Evolutionary conservation across 2,888 invertebrate species (phyloP), one percentile per base, ranked within the genome.

Genomic region (Podabrus alpinus): DNA sequence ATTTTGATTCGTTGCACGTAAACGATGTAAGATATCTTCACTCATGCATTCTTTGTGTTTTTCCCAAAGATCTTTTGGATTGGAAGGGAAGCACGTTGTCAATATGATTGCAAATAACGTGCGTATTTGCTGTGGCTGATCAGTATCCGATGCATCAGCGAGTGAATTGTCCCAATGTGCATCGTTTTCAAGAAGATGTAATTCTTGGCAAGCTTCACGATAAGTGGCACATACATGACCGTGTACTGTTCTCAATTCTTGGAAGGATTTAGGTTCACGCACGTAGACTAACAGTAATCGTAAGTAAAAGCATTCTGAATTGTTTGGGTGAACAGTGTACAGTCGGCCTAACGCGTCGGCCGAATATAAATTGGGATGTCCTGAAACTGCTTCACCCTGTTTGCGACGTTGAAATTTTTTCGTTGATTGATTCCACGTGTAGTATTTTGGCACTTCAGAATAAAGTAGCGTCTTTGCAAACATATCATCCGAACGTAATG

Each of bases 181-280:
- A 73, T 86, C 85, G 76, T 86, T 83, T 79, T 86, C 83, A 3
- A 86, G 79, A 21, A 86, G 75, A 17, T 82, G 80, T 5, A 82
- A 71, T 61, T 75, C 77, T 24, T 75, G 70, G 76, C 84, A 83
- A 71, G 83, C 83, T 67, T 75, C 66, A 66, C 79, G 76, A 70
- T 80, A 86, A 25, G 83, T 83, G 9, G 66, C 66, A 76, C 78
- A 74, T 17, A 80, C 60, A 17, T 75, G 73, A 16, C 82, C 82
- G 69, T 85, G 76, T 9, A 85, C 80, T n/a, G 79, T 86, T 80
- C 80, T 83, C 29, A 86, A 77, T 72, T 79, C 77, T 68, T 60
- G 68, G 81, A 84, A 85, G 29, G 83, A 84, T 72, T 78, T 81
- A 59, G 83, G 82, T 66, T 82, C 84, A 67, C 77, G 78, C 67